Conservation (phyloP, 2,113 vertebrate genomes). For the Machaerirhynchus nigripectus region DNA sequence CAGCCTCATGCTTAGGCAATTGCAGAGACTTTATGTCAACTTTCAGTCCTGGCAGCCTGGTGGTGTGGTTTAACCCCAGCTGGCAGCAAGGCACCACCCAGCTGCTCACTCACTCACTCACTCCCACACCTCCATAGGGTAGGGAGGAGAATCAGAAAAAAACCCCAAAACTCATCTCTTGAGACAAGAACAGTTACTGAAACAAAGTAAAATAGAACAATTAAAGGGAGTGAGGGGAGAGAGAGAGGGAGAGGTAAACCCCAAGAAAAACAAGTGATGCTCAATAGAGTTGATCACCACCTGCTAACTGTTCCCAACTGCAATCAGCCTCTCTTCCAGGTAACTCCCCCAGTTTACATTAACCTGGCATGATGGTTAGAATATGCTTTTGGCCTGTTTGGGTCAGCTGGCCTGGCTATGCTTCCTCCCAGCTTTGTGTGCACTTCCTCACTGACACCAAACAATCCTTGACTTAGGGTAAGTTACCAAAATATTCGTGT, state of each 20-base stretch:
- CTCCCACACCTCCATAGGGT: too few relatives aligned
- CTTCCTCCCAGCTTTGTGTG: neutral
- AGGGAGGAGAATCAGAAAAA: neutral
- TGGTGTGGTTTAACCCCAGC: neutral
- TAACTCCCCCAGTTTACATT: neutral
- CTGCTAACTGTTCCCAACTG: neutral
- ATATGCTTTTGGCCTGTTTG: neutral
- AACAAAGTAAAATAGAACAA: neutral
- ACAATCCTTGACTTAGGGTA: neutral
- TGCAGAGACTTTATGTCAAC: neutral
- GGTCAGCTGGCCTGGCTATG: neutral
- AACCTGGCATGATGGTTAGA: neutral
- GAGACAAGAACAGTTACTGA: neutral
- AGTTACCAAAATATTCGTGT: fast-evolving
- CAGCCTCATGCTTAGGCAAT: neutral
- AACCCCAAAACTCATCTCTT: neutral
- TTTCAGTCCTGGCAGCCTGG: neutral
- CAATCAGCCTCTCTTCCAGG: fast-evolving
- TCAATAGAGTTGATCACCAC: too few relatives aligned
- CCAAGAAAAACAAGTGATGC: neutral
- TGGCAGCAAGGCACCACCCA: neutral
- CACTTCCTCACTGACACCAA: neutral
- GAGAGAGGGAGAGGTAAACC: neutral
- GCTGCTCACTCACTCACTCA: neutral
- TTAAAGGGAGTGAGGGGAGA: neutral